These are phyloP conservation scores for Conus ventricosus DNA, from an alignment of 1,140 invertebrate species.

Conservation along the genomic window DNA sequence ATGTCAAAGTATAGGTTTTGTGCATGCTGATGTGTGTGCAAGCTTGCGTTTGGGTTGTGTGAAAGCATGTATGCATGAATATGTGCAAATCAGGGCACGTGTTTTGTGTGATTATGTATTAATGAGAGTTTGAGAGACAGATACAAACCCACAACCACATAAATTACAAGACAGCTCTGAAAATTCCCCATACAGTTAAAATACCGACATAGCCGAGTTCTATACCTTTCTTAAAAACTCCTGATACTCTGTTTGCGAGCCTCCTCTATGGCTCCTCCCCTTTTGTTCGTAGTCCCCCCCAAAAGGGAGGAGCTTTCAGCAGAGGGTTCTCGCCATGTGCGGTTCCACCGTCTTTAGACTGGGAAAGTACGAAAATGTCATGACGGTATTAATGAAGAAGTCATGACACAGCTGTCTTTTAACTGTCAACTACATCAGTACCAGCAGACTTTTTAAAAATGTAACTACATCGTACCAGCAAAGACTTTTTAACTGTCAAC, in stretches of 20 bases:
- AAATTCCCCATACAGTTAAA: not conserved
- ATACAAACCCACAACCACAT: not conserved
- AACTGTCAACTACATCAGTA: no score
- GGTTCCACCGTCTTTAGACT: constrained; percentile 4
- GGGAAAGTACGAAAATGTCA: not conserved
- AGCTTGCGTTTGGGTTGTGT: not conserved
- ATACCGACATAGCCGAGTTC: not conserved
- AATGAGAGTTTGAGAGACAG: not conserved
- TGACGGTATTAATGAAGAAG: not conserved
- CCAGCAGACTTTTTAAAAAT: no score
- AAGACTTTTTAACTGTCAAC: no score
- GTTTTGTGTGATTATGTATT: not conserved
- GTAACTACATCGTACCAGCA: no score
- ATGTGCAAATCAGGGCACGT: not conserved
- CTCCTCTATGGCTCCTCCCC: constrained; percentile 8
- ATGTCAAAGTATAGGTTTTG: not conserved
- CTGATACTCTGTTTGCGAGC: constrained; percentile 28
- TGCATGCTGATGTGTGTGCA: not conserved
- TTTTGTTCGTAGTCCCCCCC: constrained; percentile 32
- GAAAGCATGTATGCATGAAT: not conserved
- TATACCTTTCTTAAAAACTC: constrained; percentile 27
- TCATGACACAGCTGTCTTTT: no score
- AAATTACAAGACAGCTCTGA: not conserved
- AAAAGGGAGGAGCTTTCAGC: constrained; percentile 18
- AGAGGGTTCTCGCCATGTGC: constrained; percentile 12